phyloP scores from a whole-genome alignment of 2,888 invertebrate genomes.

The Macrophya annulata region DNA sequence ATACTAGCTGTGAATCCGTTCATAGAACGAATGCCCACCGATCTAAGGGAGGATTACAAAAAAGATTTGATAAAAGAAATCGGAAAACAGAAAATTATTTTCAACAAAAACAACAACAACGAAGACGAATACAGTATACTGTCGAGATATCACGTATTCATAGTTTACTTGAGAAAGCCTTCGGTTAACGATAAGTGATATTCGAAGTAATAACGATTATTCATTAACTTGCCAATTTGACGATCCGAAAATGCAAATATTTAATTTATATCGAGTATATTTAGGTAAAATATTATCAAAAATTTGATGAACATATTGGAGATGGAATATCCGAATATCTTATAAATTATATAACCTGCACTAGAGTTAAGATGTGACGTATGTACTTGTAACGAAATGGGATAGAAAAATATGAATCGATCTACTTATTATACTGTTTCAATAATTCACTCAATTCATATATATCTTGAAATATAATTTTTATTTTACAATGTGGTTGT shows the following conservation, averaged over 20 bases:
- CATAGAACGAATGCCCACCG: conserved; percentile 82
- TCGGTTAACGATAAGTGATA: conserved; percentile 59
- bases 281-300: not conserved
- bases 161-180: conserved; percentile 73
- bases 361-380: too few species aligned
- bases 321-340: too few species aligned
- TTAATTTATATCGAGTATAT: not conserved
- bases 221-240: not conserved
- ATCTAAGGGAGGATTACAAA: conserved; percentile 83
- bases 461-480: not conserved
- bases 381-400: too few species aligned
- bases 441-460: too few species aligned
- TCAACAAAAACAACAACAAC: conserved; percentile 78
- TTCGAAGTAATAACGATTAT: not conserved
- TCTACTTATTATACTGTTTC: too few species aligned
- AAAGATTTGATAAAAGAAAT: conserved; percentile 83
- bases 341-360: too few species aligned
- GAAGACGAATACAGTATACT: conserved; percentile 79
- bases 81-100: conserved; percentile 78
- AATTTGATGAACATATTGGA: not conserved
- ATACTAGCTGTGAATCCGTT: conserved; percentile 88
- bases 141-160: conserved; percentile 73
- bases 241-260: not conserved
- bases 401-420: too few species aligned
- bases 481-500: not conserved